Evolutionary conservation across 2,797 vertebrate genomes (phyloP).

Genomic region (Pogoniulus pusillus): DNA sequence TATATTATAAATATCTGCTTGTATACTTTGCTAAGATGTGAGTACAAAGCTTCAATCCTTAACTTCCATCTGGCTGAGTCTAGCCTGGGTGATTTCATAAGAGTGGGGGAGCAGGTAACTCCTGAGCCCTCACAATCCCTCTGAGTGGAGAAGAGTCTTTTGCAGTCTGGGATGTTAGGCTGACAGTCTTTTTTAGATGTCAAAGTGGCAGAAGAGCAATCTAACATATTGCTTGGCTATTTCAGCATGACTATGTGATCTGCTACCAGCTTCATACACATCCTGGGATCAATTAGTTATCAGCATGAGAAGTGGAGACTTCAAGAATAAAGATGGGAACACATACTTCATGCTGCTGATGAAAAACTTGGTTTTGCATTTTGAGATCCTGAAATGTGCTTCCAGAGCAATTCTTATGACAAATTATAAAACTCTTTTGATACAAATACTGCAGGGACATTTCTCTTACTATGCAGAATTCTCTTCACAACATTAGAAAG

Average conservation of each 20-base stretch:
- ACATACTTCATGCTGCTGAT: accelerated
- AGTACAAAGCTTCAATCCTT: too few relatives aligned
- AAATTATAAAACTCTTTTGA: neutral
- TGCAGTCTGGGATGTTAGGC: neutral
- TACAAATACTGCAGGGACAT: neutral
- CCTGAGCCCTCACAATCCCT: too few relatives aligned
- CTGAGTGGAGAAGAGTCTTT: neutral
- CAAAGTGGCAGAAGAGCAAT: neutral
- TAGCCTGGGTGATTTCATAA: too few relatives aligned
- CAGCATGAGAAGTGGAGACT: neutral
- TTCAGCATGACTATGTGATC: neutral
- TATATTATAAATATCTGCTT: too few relatives aligned
- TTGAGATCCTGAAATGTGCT: neutral
- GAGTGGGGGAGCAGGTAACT: too few relatives aligned
- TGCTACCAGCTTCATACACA: neutral
- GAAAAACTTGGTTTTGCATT: neutral
- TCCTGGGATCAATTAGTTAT: neutral
- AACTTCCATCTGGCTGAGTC: too few relatives aligned
- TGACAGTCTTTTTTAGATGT: neutral
- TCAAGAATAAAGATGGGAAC: neutral
- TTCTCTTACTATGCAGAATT: neutral
- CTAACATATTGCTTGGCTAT: neutral
- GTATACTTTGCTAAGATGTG: too few relatives aligned
- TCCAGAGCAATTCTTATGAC: neutral
- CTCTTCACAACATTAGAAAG: neutral